Conservation (phyloP, 2,888 invertebrate genomes). For the Leptopilina myrica region DNA sequence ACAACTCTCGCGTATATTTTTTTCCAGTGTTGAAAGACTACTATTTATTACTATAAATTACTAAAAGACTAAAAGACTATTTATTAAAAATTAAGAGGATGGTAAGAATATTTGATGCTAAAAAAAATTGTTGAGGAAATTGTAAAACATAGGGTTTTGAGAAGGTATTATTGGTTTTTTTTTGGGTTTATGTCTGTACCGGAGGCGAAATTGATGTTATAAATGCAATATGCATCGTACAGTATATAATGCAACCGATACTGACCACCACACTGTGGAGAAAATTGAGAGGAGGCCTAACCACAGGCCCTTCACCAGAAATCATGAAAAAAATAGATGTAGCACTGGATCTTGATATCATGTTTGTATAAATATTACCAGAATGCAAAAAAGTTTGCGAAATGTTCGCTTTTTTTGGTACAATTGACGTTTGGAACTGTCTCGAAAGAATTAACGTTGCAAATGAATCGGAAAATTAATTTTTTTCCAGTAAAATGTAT, state of each 20-base stretch:
- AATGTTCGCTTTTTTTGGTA: background rate
- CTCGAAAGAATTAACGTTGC: too few species aligned
- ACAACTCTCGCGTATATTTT: background rate
- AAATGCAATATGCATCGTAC: slow-evolving; percentile 18
- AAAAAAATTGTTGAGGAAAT: slow-evolving; percentile 14
- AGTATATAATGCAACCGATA: slow-evolving; percentile 35
- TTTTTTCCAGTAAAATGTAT: too few species aligned
- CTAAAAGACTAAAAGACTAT: too few species aligned
- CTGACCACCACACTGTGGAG: slow-evolving; percentile 26
- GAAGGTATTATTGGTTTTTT: slow-evolving; percentile 2
- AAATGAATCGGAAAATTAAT: too few species aligned
- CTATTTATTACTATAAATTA: too few species aligned
- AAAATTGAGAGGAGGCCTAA: slow-evolving; percentile 33
- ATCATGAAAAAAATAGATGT: slow-evolving; percentile 19
- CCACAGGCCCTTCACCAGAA: slow-evolving; percentile 37
- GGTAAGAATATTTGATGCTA: background rate
- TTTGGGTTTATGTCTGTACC: background rate
- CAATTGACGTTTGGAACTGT: too few species aligned
- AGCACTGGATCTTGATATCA: background rate
- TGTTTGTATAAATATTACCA: background rate
- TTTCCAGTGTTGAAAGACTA: background rate
- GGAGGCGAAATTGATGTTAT: slow-evolving; percentile 19
- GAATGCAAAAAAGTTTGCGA: background rate
- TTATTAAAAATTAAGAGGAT: too few species aligned
- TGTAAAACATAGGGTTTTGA: slow-evolving; percentile 14